Conservation (phyloP, 2,797 vertebrate genomes). For the Eulemur albifrons region DNA sequence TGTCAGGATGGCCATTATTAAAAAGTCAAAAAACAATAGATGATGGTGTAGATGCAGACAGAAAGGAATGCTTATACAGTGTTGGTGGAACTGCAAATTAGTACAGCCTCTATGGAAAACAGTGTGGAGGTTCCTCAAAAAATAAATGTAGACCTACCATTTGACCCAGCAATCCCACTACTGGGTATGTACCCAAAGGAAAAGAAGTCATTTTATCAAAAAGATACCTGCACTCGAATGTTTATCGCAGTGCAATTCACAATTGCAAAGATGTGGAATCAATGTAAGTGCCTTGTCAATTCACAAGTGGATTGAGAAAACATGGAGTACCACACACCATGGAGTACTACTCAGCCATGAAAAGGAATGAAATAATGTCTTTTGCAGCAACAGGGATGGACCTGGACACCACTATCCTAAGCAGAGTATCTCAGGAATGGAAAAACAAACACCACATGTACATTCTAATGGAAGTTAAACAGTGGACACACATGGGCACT, state of each 20-base stretch:
- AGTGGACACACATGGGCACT: neutral
- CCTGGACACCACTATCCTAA: neutral
- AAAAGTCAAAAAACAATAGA: neutral
- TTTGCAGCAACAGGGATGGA: neutral
- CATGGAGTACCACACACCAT: too few relatives aligned
- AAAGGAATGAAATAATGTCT: neutral
- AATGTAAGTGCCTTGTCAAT: neutral
- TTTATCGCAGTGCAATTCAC: neutral
- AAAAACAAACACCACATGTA: neutral
- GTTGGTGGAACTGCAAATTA: neutral
- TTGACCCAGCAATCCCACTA: too few relatives aligned
- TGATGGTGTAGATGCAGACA: neutral
- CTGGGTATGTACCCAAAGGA: too few relatives aligned
- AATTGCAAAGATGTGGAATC: neutral
- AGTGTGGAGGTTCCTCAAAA: neutral
- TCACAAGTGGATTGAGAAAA: neutral
- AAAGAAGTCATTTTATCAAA: too few relatives aligned
- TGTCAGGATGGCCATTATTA: neutral
- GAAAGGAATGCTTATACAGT: neutral
- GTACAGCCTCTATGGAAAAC: neutral
- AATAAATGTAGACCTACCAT: neutral
- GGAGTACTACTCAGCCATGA: neutral
- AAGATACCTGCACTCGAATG: too few relatives aligned
- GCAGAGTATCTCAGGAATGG: neutral
- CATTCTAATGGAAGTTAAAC: neutral